Evolutionary conservation across 2,113 vertebrate species (phyloP), one percentile per base, ranked within the genome.

Genomic region (Uropsilus gracilis): DNA sequence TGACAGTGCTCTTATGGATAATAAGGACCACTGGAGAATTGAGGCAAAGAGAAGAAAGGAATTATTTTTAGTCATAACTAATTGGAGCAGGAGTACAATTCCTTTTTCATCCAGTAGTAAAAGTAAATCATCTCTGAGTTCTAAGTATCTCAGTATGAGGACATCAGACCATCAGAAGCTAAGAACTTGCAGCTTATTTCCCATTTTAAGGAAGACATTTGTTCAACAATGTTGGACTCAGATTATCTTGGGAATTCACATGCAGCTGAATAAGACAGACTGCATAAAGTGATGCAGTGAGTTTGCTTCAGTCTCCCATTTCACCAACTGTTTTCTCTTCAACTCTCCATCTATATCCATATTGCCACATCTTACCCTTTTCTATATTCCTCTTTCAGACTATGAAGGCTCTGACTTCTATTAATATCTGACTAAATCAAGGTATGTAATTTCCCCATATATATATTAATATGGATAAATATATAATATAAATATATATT

Each of bases 371-470:
- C 32, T 32, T 71, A 80, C 57, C 50, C 37, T 53, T 78, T 30
- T 59, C 66, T 20, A 20, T 14, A 48, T 76, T 34, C 34, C 44
- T 3, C 5, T 78, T 59, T 81, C 26, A 71, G 80, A 85, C 59
- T 73, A 6, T 42, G 75, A 78, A 75, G 61, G 39, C 61, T 57
- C n/a, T 78, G 32, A 39, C 4, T 24, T 59, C 28, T 24, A 42
- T 80, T 78, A 69, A 80, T 71, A 55, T 71, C 68, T 85, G 87
- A 57, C 80, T 80, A 80, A 80, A 78, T 44, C 7, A 75, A 87
- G 17, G 4, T 20, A 69, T 11, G 20, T 42, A 12, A 20, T 12
- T 42, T 42, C 42, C 32, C 37, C 39, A 28, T 26, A 37, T 4
- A 34, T n/a, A 66, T 16, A 28, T n/a, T n/a, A n/a, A n/a, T n/a